phyloP scores from a whole-genome alignment of 1,140 invertebrate species.

The Trachymyrmex cornetzi region DNA sequence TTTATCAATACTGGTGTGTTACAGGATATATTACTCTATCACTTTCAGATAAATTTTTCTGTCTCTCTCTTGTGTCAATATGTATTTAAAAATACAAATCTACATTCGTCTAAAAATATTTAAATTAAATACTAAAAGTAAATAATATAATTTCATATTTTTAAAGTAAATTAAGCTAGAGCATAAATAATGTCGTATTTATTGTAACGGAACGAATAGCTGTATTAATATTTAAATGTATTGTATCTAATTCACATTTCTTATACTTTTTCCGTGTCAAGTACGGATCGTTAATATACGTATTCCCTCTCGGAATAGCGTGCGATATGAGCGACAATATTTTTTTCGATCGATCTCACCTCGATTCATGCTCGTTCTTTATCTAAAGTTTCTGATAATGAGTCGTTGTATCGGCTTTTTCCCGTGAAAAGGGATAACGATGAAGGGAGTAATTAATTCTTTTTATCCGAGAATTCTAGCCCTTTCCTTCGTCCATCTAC shows the following conservation, averaged over 20 bases:
- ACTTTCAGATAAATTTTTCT: neutral
- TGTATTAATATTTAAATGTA: conserved; percentile 29
- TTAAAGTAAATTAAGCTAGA: neutral
- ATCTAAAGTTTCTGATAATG: conserved; percentile 56
- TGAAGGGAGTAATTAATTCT: conserved; percentile 65
- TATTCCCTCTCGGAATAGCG: neutral
- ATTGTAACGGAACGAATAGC: neutral
- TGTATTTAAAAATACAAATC: neutral
- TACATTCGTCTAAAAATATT: neutral
- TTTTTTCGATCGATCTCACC: conserved; percentile 18
- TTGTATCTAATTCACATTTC: conserved; percentile 33
- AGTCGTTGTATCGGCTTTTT: conserved; percentile 68
- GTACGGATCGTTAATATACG: conserved; percentile 42
- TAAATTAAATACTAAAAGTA: neutral
- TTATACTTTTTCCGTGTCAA: neutral
- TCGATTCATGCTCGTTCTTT: conserved; percentile 17
- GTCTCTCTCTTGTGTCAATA: neutral
- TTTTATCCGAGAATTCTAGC: conserved; percentile 59
- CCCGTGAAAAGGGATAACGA: conserved; percentile 25
- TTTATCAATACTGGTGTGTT: neutral
- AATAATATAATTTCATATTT: neutral
- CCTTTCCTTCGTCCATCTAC: too few relatives aligned
- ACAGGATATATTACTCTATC: neutral
- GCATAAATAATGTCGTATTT: neutral
- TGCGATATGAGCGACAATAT: conserved; percentile 50